These are phyloP conservation scores for Chitala chitala DNA, from an alignment of 2,113 vertebrate genomes.

Conservation along the genomic window DNA sequence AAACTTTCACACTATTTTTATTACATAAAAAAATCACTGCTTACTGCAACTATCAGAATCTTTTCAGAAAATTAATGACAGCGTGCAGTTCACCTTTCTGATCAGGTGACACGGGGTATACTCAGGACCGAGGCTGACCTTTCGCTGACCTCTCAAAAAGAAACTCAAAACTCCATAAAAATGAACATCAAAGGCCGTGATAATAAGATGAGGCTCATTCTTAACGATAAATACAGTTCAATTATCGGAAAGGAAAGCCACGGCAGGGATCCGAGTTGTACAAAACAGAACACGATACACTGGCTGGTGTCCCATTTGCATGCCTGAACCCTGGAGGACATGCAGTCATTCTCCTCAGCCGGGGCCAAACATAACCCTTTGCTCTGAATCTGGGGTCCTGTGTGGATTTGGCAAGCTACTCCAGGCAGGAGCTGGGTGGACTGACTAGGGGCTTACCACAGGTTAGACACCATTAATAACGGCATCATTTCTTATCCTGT, in stretches of 20 bases:
- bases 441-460: constrained; percentile 30
- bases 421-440: constrained; percentile 47
- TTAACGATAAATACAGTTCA: background rate
- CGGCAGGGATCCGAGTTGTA: constrained; percentile 1
- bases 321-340: background rate
- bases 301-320: background rate
- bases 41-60: too few relatives aligned
- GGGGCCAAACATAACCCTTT: constrained; percentile 14
- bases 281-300: constrained; percentile 7
- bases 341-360: constrained; percentile 8
- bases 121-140: too few relatives aligned
- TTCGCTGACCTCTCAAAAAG: background rate
- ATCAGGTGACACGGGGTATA: too few relatives aligned
- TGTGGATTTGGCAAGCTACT: constrained; percentile 44
- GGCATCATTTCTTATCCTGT: too few relatives aligned
- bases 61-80: too few relatives aligned
- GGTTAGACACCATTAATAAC: too few relatives aligned
- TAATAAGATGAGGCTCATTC: background rate
- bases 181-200: background rate
- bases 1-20: too few relatives aligned
- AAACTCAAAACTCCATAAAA: background rate
- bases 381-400: constrained; percentile 23
- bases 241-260: background rate
- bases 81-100: too few relatives aligned
- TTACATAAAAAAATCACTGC: too few relatives aligned